Evolutionary conservation across 2,113 vertebrate genomes (phyloP).

Genomic region (Propithecus coquereli): DNA sequence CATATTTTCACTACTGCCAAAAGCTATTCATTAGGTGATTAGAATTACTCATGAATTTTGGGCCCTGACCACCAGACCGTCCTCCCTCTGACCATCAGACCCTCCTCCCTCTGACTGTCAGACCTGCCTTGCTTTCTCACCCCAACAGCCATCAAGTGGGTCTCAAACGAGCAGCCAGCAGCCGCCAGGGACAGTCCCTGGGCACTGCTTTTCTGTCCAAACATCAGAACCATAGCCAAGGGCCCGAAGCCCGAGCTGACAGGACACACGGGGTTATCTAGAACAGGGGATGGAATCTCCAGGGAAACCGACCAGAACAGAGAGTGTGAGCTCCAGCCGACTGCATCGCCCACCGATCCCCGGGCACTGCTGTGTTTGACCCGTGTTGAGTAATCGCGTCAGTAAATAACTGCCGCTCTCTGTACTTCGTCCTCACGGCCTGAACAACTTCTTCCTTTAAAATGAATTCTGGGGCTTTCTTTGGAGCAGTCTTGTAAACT

Average conservation of each 20-base stretch:
- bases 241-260: conserved; percentile 21
- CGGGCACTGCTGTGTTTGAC: conserved; percentile 27
- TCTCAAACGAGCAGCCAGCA: not conserved
- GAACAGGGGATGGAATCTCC: conserved; percentile 41
- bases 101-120: not conserved
- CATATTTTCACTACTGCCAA: not conserved
- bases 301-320: conserved; percentile 8
- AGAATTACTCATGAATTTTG: not conserved
- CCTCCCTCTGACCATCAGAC: not conserved
- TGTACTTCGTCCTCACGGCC: not conserved
- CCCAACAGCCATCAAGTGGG: not conserved
- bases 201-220: conserved; percentile 63
- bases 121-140: not conserved
- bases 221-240: conserved; percentile 62
- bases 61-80: not conserved
- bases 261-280: conserved; percentile 24
- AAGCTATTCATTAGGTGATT: not conserved
- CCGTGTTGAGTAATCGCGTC: conserved; percentile 40
- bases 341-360: conserved; percentile 60
- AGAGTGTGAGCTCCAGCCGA: conserved; percentile 47
- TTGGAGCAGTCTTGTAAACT: not conserved
- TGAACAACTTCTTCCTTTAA: not conserved
- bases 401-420: not conserved
- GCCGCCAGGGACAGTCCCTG: conserved; percentile 56
- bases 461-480: not conserved